Evolutionary conservation across 2,888 invertebrate genomes (phyloP).

Genomic region (Helicoverpa assulta): DNA sequence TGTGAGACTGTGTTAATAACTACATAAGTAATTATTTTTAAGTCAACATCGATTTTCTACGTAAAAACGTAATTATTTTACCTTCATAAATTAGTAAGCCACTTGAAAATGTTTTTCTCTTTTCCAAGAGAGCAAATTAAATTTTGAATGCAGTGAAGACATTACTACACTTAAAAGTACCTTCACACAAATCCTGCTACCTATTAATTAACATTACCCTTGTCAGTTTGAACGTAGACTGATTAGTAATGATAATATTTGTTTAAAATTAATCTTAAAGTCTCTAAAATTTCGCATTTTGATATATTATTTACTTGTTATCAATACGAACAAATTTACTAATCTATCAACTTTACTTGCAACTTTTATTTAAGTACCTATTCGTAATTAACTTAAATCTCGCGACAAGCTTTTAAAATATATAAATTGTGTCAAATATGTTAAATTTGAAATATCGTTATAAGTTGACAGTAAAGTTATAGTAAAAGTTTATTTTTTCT

Average conservation of each 20-base stretch:
- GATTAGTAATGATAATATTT: conserved; percentile 22
- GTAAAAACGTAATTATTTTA: background rate
- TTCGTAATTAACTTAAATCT: too few species aligned
- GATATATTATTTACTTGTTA: background rate
- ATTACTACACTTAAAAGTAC: too few species aligned
- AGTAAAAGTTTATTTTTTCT: too few species aligned
- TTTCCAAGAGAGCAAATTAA: background rate
- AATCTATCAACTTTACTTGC: too few species aligned
- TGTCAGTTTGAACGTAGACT: conserved; percentile 4
- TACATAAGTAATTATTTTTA: background rate
- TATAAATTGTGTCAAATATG: too few species aligned
- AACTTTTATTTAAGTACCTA: too few species aligned
- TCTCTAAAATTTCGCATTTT: background rate
- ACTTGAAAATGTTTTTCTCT: background rate
- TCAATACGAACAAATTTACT: too few species aligned
- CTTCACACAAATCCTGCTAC: background rate
- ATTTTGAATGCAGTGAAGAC: too few species aligned
- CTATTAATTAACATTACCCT: background rate
- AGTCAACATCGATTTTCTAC: background rate
- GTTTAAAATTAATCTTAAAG: background rate
- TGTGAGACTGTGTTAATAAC: background rate
- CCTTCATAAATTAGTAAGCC: too few species aligned
- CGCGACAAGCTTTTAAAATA: too few species aligned
- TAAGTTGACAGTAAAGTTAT: too few species aligned
- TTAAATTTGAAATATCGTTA: too few species aligned